Conservation (phyloP, 2,888 invertebrate genomes). For the Drosophila mercatorum region DNA sequence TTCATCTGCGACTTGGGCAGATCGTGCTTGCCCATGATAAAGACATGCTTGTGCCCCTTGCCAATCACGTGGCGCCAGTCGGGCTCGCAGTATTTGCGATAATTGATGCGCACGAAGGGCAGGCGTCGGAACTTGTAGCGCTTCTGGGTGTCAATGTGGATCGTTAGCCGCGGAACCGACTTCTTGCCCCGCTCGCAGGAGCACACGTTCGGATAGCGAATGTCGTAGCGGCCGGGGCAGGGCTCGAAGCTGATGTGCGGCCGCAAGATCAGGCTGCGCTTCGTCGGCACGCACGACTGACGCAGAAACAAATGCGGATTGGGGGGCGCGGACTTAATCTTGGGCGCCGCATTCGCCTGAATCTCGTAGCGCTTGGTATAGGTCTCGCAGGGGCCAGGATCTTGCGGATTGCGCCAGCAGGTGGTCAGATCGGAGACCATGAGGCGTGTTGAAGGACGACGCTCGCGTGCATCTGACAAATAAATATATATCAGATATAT, state of each 20-base stretch:
- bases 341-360: slow-evolving; percentile 12
- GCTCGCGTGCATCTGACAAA: slow-evolving; percentile 74
- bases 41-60: slow-evolving; percentile 67
- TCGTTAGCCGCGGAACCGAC: slow-evolving; percentile 56
- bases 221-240: slow-evolving; percentile 80
- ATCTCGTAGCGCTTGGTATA: slow-evolving; percentile 40
- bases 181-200: slow-evolving; percentile 57
- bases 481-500: not conserved
- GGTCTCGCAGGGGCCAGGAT: slow-evolving; percentile 75
- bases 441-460: slow-evolving; percentile 58
- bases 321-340: not conserved
- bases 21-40: slow-evolving; percentile 49
- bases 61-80: slow-evolving; percentile 79
- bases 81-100: slow-evolving; percentile 47
- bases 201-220: slow-evolving; percentile 60
- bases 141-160: slow-evolving; percentile 75
- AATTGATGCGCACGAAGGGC: slow-evolving; percentile 57
- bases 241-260: slow-evolving; percentile 65
- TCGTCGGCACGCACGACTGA: slow-evolving; percentile 67
- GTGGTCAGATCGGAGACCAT: slow-evolving; percentile 63
- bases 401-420: slow-evolving; percentile 72
- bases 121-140: slow-evolving; percentile 74
- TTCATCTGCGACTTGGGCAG: slow-evolving; percentile 36
- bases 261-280: slow-evolving; percentile 25
- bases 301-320: slow-evolving; percentile 65